A percentile compares a stretch with the other conserved stretches of the same genome.
phyloP scores from a whole-genome alignment of 2,888 invertebrate genomes.

The Anthrax anthrax region DNA sequence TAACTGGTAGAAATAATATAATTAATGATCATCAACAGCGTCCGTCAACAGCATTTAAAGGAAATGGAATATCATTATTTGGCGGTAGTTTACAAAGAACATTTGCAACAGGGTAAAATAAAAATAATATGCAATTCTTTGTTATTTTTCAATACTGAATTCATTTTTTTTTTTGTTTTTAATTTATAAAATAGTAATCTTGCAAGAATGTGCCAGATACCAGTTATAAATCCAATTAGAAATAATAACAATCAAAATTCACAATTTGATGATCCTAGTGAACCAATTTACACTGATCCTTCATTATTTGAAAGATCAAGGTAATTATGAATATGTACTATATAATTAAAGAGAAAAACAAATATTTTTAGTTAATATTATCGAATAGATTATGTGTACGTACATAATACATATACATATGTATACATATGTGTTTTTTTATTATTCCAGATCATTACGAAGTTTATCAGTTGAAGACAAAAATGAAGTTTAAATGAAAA shows the following conservation, averaged over 20 bases:
- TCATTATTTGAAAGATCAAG: slow-evolving; percentile 76
- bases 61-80: slow-evolving; percentile 42
- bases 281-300: slow-evolving; percentile 86
- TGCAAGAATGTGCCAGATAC: slow-evolving; percentile 35
- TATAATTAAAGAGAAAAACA: no score
- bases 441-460: slow-evolving; percentile 26
- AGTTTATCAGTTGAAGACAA: slow-evolving; percentile 27
- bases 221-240: slow-evolving; percentile 37
- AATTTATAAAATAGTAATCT: slow-evolving; percentile 23
- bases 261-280: slow-evolving; percentile 73
- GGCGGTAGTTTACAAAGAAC: slow-evolving; percentile 55
- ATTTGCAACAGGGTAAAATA: slow-evolving; percentile 45
- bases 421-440: not conserved
- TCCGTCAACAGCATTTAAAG: slow-evolving; percentile 24
- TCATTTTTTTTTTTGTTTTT: slow-evolving; percentile 3
- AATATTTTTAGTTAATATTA: not conserved
- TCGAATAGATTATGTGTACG: not conserved
- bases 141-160: not conserved
- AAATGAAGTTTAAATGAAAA: slow-evolving; percentile 13
- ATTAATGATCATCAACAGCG: slow-evolving; percentile 20
- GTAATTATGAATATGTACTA: slow-evolving; percentile 22
- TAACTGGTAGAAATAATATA: slow-evolving; percentile 15
- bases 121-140: not conserved
- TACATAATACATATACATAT: no score
- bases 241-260: slow-evolving; percentile 35